Evolutionary conservation across 2,888 invertebrate species (phyloP).

Genomic region (Polietes domitor): DNA sequence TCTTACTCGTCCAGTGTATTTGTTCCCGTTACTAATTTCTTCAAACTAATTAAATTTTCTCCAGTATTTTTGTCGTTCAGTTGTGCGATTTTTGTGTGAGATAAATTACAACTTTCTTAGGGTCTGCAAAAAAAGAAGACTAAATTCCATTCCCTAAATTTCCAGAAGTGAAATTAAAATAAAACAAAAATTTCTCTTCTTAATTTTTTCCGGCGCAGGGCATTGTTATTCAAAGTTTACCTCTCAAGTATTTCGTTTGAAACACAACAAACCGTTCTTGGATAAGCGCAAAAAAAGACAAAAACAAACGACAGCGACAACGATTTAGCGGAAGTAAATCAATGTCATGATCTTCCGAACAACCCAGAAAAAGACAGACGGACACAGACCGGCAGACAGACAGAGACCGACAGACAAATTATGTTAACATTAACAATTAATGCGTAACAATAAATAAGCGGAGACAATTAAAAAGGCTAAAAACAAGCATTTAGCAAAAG

Average conservation of each 20-base stretch:
- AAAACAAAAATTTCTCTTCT: neutral
- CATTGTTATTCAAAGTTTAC: neutral
- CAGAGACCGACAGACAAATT: slow-evolving; percentile 47
- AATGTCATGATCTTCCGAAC: slow-evolving; percentile 49
- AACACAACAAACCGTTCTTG: slow-evolving; percentile 1
- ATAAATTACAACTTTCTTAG: too few species aligned
- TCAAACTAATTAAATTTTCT: too few species aligned
- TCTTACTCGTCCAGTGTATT: too few species aligned
- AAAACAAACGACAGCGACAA: slow-evolving; percentile 5
- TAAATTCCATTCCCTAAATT: neutral
- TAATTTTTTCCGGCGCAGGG: neutral
- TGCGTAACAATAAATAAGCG: slow-evolving; percentile 77
- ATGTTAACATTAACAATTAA: slow-evolving; percentile 66
- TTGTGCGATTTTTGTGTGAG: too few species aligned
- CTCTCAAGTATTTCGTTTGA: neutral
- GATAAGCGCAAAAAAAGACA: neutral
- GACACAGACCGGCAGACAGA: too few species aligned
- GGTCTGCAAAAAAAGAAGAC: neutral
- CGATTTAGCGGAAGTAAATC: slow-evolving; percentile 60
- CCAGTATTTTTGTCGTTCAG: too few species aligned
- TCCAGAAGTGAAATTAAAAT: slow-evolving; percentile 3
- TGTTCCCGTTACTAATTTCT: too few species aligned
- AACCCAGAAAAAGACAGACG: slow-evolving; percentile 17
- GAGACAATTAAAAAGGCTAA: slow-evolving; percentile 76
- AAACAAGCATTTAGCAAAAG: slow-evolving; percentile 76